phyloP scores from a whole-genome alignment of 2,113 vertebrate species.

The Myxocyprinus asiaticus region DNA sequence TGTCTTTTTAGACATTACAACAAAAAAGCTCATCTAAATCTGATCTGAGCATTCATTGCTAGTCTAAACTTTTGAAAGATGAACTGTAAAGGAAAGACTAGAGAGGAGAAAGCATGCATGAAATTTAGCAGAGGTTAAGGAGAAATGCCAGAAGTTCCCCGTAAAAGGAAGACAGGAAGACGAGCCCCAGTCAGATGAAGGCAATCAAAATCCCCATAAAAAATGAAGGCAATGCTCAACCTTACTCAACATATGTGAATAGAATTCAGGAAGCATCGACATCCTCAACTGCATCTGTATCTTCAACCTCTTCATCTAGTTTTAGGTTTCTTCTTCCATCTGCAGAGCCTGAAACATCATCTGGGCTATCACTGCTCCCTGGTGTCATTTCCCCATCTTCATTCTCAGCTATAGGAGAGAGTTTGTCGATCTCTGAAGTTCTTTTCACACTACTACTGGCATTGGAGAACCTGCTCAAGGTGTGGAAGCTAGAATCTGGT shows the following conservation, averaged over 20 bases:
- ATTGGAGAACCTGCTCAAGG: conserved; percentile 59
- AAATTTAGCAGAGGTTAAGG: conserved; percentile 54
- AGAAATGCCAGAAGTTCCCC: conserved; percentile 39
- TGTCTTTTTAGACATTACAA: background rate
- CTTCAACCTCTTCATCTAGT: conserved; percentile 60
- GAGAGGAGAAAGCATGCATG: conserved; percentile 32
- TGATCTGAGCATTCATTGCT: background rate
- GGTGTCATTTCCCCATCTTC: conserved; percentile 53
- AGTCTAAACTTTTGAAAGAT: conserved; percentile 1
- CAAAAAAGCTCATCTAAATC: background rate
- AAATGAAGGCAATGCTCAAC: background rate
- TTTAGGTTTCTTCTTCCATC: conserved; percentile 24
- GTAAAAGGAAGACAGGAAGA: background rate
- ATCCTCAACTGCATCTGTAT: conserved; percentile 64
- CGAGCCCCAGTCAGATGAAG: conserved; percentile 65
- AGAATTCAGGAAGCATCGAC: conserved; percentile 63
- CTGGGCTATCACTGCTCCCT: conserved; percentile 53
- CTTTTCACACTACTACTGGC: conserved; percentile 36
- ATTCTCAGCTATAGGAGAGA: conserved; percentile 69
- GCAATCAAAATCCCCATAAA: conserved; percentile 23
- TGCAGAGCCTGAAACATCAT: conserved; percentile 39
- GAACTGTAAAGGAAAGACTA: background rate
- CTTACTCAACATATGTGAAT: conserved; percentile 65
- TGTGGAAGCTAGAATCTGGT: conserved; percentile 40
- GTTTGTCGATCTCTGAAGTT: conserved; percentile 52